These are phyloP conservation scores for Altica lythri DNA, from an alignment of 2,888 invertebrate species.

Conservation along the genomic window DNA sequence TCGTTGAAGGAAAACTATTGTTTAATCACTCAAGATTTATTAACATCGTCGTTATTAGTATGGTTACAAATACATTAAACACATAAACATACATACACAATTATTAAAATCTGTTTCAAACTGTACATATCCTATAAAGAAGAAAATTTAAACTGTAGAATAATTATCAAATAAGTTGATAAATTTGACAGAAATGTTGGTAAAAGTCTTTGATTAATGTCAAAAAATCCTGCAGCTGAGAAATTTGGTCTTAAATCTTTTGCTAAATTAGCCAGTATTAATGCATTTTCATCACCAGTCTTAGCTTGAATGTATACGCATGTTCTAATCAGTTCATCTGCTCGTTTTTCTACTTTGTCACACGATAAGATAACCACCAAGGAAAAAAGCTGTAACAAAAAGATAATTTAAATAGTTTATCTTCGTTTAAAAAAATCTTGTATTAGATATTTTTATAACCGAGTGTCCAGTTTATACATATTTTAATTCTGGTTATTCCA, in stretches of 20 bases:
- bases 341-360: slow-evolving; percentile 16
- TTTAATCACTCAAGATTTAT: too few species aligned
- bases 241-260: slow-evolving; percentile 16
- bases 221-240: slow-evolving; percentile 22
- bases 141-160: slow-evolving; percentile 19
- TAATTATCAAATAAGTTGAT: slow-evolving; percentile 22
- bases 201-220: slow-evolving; percentile 16
- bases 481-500: too few species aligned
- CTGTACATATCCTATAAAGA: too few species aligned
- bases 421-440: too few species aligned
- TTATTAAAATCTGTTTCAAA: neutral
- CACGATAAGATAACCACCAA: slow-evolving; percentile 14
- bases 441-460: too few species aligned
- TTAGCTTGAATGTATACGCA: slow-evolving; percentile 19
- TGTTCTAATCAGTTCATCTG: slow-evolving; percentile 10
- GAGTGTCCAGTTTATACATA: too few species aligned
- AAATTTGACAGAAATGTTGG: slow-evolving; percentile 20
- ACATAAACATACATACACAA: neutral
- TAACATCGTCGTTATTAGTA: too few species aligned
- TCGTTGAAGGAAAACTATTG: too few species aligned
- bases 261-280: slow-evolving; percentile 2
- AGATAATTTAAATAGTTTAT: too few species aligned
- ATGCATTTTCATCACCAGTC: slow-evolving; percentile 14
- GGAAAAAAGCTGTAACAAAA: slow-evolving; percentile 14
- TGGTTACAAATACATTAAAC: too few species aligned